Evolutionary conservation across 2,888 invertebrate species (phyloP), one percentile per base, ranked within the genome.

Genomic region (Apodemia zela): DNA sequence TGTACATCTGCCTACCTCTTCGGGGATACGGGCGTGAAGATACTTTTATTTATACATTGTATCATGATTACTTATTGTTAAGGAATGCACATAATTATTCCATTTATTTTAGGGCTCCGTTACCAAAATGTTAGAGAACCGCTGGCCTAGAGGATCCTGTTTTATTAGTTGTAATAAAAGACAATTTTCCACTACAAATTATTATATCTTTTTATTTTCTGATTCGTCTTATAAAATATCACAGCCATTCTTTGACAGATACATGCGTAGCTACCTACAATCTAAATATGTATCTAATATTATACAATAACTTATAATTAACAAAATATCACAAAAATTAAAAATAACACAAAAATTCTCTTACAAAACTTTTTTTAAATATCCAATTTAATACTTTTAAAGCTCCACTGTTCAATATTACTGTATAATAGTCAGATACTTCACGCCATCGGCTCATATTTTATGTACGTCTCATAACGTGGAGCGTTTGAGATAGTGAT

Each of bases 241-340:
- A 83, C 83, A 83, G 83, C 79, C 79, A 74, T 76, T 61, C 71
- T 65, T 69, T 69, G 67, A 63, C n/a, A 38, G 15, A 42, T 15
- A 42, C 13, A 42, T 42, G 15, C 42, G 15, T 61, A 58, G 5
- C 45, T 38, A 62, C 45, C 57, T n/a, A 49, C 21, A 1, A 13
- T 15, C 21, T 54, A 54, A 25, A 21, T 54, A 54, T 15, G 54
- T 21, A 54, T 54, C 54, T 54, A 54, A 54, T 54, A 54, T 54
- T 54, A 54, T 54, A 54, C 54, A 54, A 54, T 54, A 54, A 54
- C 21, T 54, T 21, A 54, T 3, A 35, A 33, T 11, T 51, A 33
- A 13, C 35, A 42, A 29, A 33, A 29, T 61, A 61, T 49, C 49
- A 61, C 45, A 33, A 54, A 18, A 33, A 51, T 35, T 42, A 42